These are phyloP conservation scores for Eutolmus rufibarbis DNA, from an alignment of 2,888 invertebrate genomes.

Conservation along the genomic window DNA sequence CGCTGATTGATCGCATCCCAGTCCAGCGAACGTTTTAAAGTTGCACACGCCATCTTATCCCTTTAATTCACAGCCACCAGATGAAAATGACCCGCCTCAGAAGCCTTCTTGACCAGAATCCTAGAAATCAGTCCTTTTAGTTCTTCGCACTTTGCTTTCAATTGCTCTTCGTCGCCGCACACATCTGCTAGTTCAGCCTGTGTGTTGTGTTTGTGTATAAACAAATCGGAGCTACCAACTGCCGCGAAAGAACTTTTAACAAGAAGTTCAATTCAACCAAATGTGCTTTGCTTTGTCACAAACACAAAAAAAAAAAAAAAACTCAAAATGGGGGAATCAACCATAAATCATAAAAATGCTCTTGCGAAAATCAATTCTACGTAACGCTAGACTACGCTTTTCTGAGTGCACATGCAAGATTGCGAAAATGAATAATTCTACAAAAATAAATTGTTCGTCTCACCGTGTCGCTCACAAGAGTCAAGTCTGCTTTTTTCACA, in stretches of 20 bases:
- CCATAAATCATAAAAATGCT: neutral
- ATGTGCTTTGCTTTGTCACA: slow-evolving; percentile 19
- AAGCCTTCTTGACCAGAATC: neutral
- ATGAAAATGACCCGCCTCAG: neutral
- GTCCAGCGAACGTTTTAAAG: slow-evolving; percentile 92
- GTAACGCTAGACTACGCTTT: neutral
- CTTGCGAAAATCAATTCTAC: neutral
- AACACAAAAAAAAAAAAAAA: neutral
- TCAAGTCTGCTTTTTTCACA: neutral
- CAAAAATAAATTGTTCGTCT: neutral
- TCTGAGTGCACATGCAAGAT: neutral
- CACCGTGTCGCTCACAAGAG: neutral
- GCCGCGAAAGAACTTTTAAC: neutral
- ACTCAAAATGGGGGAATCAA: neutral
- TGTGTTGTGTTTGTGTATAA: slow-evolving; percentile 5
- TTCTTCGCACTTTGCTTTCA: neutral
- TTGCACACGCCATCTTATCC: slow-evolving; percentile 89
- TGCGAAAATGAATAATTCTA: neutral
- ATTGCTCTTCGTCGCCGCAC: neutral
- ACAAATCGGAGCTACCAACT: slow-evolving; percentile 28
- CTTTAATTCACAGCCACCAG: neutral
- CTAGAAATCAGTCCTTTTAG: neutral
- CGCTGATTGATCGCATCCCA: slow-evolving; percentile 92
- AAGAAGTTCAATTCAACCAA: neutral
- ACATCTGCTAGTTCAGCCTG: neutral